Evolutionary conservation across 2,888 invertebrate species (phyloP), one percentile per base, ranked within the genome.

Genomic region (Cryptus armator): DNA sequence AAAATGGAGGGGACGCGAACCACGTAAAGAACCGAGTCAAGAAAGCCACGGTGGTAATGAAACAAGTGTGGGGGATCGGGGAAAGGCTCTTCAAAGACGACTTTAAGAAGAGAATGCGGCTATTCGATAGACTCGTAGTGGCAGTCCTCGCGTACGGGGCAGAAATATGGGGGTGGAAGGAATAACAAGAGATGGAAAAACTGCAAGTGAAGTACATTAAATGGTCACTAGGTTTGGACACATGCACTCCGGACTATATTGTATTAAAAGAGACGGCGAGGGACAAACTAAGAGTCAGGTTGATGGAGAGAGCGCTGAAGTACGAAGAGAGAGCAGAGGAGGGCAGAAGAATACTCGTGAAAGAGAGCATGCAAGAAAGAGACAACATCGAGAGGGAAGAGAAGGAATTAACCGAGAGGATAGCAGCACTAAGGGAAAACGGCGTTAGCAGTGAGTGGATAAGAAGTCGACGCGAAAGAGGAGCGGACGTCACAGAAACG

Each of bases 401-500:
- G 37, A n/a, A 2, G 32, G 37, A 3, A 32, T n/a, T 14, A 24
- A n/a, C 32, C 4, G 32, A n/a, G 37, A 37, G n/a, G 62, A 64
- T 14, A 14, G 32, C 4, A 64, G 32, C n/a, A 16, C 71, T 46
- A 67, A 66, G 74, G 24, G 67, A 70, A 32, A 80, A 81, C 16
- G 70, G 66, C n/a, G 29, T 43, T 29, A 77, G 46, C 53, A 48
- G 70, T 16, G 51, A 67, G 53, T 72, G 81, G 75, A 72, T 83
- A 72, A 84, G 85, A 79, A 67, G 71, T 37, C 51, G 75, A 56
- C 51, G 19, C 29, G 78, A 66, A 81, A 79, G 72, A 37, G 78
- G 79, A 51, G 53, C 43, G 82, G 81, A 85, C 43, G 81, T 84
- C 79, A 86, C 85, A 86, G 85, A 75, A 76, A 78, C 66, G 79